phyloP scores from a whole-genome alignment of 1,140 invertebrate species.

The Thaumatotibia leucotreta region DNA sequence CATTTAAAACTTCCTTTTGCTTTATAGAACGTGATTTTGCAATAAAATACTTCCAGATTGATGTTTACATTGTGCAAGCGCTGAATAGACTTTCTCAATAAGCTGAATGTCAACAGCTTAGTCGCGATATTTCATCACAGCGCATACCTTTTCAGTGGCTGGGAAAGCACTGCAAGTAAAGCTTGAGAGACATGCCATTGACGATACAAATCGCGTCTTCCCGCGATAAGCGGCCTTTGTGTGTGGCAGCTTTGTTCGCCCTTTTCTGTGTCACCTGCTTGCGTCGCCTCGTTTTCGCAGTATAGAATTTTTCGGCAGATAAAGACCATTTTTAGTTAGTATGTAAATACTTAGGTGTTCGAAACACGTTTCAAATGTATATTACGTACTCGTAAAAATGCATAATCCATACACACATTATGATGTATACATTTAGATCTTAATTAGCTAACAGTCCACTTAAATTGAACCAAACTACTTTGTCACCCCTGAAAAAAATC shows the following conservation, averaged over 20 bases:
- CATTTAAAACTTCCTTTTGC: background rate
- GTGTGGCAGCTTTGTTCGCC: background rate
- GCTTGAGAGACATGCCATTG: background rate
- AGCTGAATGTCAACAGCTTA: background rate
- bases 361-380: no score
- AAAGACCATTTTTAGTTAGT: background rate
- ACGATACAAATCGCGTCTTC: constrained; percentile 9
- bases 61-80: background rate
- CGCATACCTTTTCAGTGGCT: no score
- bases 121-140: background rate
- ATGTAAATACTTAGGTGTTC: no score
- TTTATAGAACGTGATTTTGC: background rate
- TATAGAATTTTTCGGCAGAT: background rate
- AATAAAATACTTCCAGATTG: background rate
- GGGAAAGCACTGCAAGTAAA: background rate
- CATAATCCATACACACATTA: no score
- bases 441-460: no score
- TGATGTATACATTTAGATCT: no score
- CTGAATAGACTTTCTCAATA: background rate
- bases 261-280: background rate
- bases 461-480: no score
- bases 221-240: constrained; percentile 10
- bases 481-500: no score
- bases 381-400: no score
- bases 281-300: background rate